These are phyloP conservation scores for Idaea straminata DNA, from an alignment of 2,888 invertebrate species.

Conservation along the genomic window DNA sequence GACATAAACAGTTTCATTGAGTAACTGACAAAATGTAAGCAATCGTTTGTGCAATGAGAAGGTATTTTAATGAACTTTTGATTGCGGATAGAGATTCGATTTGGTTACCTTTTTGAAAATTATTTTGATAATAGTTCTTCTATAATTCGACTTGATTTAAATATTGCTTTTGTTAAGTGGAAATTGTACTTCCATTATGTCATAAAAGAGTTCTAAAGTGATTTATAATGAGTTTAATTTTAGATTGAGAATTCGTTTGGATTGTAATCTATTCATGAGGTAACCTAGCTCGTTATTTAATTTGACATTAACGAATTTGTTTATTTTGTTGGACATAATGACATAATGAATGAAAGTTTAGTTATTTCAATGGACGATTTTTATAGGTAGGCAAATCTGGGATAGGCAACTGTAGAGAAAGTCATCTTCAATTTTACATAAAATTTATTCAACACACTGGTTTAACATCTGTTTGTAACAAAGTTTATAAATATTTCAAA, in stretches of 20 bases:
- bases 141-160: neutral
- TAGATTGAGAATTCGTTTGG: no score
- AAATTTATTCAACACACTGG: neutral
- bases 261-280: no score
- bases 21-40: constrained; percentile 25
- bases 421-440: constrained; percentile 1
- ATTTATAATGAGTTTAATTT: no score
- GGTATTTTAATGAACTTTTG: constrained; percentile 22
- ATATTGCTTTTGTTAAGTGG: neutral
- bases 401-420: neutral
- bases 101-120: constrained; percentile 2
- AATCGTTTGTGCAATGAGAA: constrained; percentile 18
- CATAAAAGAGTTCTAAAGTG: neutral
- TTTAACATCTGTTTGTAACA: neutral
- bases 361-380: no score
- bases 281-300: no score
- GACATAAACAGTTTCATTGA: constrained; percentile 32
- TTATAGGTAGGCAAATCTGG: neutral
- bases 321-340: no score
- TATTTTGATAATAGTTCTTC: neutral
- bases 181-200: neutral
- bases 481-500: neutral
- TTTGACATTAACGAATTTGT: no score
- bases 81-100: constrained; percentile 18
- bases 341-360: no score